These are phyloP conservation scores for Acropora tenuis DNA, from an alignment of 64 coral and sea anemone species.

Conservation along the genomic window DNA sequence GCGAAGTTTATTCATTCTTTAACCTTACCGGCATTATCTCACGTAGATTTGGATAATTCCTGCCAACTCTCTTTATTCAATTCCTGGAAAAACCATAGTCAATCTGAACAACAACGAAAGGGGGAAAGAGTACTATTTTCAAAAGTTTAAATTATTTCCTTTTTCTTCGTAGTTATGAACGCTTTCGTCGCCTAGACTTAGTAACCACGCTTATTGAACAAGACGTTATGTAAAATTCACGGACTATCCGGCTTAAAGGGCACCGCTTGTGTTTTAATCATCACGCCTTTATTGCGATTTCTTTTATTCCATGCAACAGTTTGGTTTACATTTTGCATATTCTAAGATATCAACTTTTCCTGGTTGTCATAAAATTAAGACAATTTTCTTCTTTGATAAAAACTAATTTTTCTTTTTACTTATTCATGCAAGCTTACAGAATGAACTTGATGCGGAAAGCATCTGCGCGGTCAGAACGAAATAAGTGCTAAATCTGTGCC, in stretches of 20 bases:
- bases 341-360: neutral
- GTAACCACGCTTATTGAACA: neutral
- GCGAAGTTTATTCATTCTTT: neutral
- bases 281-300: no score
- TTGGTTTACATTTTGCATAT: neutral
- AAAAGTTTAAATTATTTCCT: neutral
- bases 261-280: no score
- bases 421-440: no score
- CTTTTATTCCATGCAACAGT: neutral
- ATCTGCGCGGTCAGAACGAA: no score
- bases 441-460: no score
- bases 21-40: conserved; percentile 28
- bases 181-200: conserved; percentile 21
- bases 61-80: neutral
- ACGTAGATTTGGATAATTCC: neutral
- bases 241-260: neutral
- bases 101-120: neutral
- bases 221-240: neutral
- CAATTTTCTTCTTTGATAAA: no score
- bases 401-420: no score
- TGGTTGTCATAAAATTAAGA: no score
- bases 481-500: no score
- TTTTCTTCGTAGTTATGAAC: conserved; percentile 27
- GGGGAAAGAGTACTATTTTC: no score
- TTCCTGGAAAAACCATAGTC: neutral